Conservation (phyloP, 2,888 invertebrate species). For the Drosophila nr. perissopoda region DNA sequence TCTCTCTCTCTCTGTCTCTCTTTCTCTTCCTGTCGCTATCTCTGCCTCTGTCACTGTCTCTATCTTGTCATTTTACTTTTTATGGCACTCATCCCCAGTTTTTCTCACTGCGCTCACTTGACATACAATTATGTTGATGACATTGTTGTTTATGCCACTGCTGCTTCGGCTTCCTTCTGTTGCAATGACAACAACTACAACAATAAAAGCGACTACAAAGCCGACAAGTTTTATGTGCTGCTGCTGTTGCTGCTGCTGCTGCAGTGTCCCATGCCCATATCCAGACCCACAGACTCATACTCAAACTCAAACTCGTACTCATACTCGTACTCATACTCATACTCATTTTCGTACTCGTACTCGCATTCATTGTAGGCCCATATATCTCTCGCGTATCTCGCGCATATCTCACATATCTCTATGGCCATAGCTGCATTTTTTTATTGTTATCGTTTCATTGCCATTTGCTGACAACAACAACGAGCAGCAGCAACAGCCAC, state of each 20-base stretch:
- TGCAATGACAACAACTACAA: conserved; percentile 27
- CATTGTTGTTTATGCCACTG: conserved; percentile 76
- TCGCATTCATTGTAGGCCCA: conserved; percentile 64
- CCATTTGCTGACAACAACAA: conserved; percentile 53
- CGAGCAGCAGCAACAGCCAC: conserved; percentile 15
- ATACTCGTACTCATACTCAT: not conserved
- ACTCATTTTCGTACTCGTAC: conserved; percentile 5
- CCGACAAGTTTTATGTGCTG: conserved; percentile 73
- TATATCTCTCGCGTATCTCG: conserved; percentile 39
- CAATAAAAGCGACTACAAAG: conserved; percentile 46
- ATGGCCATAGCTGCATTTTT: conserved; percentile 55
- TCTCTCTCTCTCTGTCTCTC: not conserved
- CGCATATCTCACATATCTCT: conserved; percentile 63
- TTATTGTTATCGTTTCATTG: conserved; percentile 69
- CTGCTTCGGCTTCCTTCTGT: conserved; percentile 28
- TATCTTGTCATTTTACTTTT: conserved; percentile 60
- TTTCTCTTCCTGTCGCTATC: conserved; percentile 5
- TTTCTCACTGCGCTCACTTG: conserved; percentile 71
- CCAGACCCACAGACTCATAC: conserved; percentile 29
- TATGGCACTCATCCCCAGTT: conserved; percentile 52
- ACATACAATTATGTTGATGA: conserved; percentile 82
- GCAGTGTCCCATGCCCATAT: conserved; percentile 52
- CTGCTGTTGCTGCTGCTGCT: conserved; percentile 40
- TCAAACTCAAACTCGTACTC: conserved; percentile 8
- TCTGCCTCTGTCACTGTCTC: conserved; percentile 24